Evolutionary conservation across 2,888 invertebrate species (phyloP), one percentile per base, ranked within the genome.

Genomic region (Apamea monoglypha): DNA sequence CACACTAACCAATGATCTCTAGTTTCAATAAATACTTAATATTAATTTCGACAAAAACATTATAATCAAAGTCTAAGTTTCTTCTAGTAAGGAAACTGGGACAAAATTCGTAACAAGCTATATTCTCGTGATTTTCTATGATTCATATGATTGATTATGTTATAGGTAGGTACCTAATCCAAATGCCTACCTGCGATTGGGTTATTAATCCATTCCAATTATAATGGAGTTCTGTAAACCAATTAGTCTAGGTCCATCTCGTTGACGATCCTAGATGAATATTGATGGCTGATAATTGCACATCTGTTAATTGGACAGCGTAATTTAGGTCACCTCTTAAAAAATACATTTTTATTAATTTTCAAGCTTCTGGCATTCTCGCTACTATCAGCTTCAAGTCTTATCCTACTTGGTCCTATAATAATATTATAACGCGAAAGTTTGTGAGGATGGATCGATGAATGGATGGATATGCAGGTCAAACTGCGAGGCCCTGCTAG

Each of bases 201-300:
- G 36, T 50, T 47, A 66, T 59, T 74, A 77, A 82, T 74, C 70
- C 47, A 14, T 36, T 61, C 32, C 59, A 66, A 76, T 76, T 72
- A 81, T 40, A 69, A 76, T 25, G 56, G 40, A 67, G 40, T 59
- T 56, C 61, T 69, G 21, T 87, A 80, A 73, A 73, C 75, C 82
- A 87, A 88, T 88, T 80, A 87, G 70, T 76, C 68, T 53, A 66
- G 61, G 67, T 66, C 32, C n/a, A 87, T 74, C 81, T 76, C 59
- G 59, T 61, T 78, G 84, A 81, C 80, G 75, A 78, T 71, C 25
- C 72, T 84, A 70, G 68, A 73, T 76, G 74, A 87, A 84, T 87
- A 87, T 80, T 82, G 73, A 86, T 82, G 74, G 75, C 76, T 64
- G 53, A 40, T 74, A 71, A 79, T 78, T 81, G 69, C 71, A 71